Evolutionary conservation across 2,888 invertebrate genomes (phyloP), one percentile per base, ranked within the genome.

Genomic region (Epirrita christyi): DNA sequence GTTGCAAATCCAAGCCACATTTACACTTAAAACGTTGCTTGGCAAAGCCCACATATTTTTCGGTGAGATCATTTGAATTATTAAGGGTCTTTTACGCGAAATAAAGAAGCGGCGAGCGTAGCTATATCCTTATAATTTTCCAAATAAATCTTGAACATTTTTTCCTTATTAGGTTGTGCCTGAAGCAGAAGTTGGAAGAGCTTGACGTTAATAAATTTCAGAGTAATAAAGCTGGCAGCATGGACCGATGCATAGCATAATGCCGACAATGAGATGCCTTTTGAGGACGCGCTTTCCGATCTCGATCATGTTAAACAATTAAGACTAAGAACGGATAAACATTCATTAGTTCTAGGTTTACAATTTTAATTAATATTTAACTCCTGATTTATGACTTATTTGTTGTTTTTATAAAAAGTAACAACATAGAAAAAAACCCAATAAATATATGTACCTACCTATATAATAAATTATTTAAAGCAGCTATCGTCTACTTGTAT

Each of bases 151-250:
- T 74, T 54, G 59, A 72, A 67, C 73, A 72, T 75, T 79, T 79
- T 83, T 81, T 80, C 78, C 75, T 79, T 80, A 80, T 82, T 76
- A 75, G 68, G 65, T 66, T 70, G 66, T 69, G 68, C 68, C 70
- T 67, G 62, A 65, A 72, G 70, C 64, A 70, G 70, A 72, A 66
- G 70, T 64, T 56, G 67, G 59, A 44, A 61, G 59, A 69, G 68
- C 63, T 71, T 70, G 71, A 66, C 64, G 73, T 66, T 73, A 72
- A 76, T 83, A 80, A 79, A 80, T 79, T 76, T 73, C 57, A 55
- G 61, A 57, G 71, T 75, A 80, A 82, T 77, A 76, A 82, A 73
- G 67, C 67, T 63, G 66, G 56, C 64, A 70, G 58, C 63, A 59
- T 60, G 65, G 64, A 66, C 55, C 56, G 70, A 73, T 70, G 74